Percentiles rank a stretch among this genome's conserved stretches.
Conservation (phyloP, 2,113 vertebrate genomes). For the Brienomyrus brachyistius region DNA sequence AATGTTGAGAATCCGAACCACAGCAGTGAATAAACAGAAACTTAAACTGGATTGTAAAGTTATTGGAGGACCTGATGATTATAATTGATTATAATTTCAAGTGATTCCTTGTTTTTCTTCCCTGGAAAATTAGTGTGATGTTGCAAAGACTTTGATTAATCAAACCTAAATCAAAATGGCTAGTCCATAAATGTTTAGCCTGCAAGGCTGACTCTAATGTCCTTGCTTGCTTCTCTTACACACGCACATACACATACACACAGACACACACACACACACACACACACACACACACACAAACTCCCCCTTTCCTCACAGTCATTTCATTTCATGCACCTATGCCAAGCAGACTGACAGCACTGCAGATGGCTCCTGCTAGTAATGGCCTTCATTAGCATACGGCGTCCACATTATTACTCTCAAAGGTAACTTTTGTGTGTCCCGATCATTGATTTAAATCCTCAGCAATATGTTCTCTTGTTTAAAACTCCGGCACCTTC, state of each 20-base stretch:
- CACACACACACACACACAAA: too few species aligned
- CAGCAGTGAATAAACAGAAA: neutral
- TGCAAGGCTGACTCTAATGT: neutral
- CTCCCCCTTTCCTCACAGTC: neutral
- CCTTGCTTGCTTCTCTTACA: neutral
- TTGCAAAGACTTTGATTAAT: conserved; percentile 14
- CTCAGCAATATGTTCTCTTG: neutral
- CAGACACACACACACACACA: neutral
- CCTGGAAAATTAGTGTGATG: neutral
- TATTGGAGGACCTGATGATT: neutral
- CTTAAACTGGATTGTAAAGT: conserved; percentile 1
- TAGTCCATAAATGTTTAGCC: neutral
- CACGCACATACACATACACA: too few species aligned
- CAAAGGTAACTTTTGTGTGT: neutral
- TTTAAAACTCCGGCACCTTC: neutral
- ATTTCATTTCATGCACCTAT: neutral
- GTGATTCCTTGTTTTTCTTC: conserved; percentile 1
- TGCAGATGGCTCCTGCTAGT: neutral
- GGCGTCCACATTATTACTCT: neutral
- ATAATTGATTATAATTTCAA: neutral
- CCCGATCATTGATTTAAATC: neutral
- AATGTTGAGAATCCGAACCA: neutral
- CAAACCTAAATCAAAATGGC: neutral
- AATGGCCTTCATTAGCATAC: neutral
- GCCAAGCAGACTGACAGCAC: neutral